These are phyloP conservation scores for Auanema freiburgensis DNA, from an alignment of 2,888 invertebrate genomes.

Conservation along the genomic window DNA sequence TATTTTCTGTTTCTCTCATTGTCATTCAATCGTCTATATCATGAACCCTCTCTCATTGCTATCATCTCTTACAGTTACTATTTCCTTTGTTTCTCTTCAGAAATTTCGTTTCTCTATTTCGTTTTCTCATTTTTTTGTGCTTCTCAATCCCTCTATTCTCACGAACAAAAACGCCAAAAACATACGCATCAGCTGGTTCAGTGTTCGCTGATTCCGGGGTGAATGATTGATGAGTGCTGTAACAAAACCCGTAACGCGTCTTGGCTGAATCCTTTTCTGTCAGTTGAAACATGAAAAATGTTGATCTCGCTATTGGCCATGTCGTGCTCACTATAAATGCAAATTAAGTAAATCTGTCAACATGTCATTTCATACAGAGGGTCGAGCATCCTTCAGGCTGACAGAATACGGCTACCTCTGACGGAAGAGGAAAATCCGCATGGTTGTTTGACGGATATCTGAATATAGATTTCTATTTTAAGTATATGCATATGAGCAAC, in stretches of 20 bases:
- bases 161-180: conserved; percentile 7
- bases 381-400: conserved; percentile 94
- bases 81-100: background rate
- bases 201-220: conserved; percentile 19
- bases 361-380: conserved; percentile 71
- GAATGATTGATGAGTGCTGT: conserved; percentile 76
- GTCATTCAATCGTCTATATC: background rate
- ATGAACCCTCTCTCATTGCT: conserved; percentile 5
- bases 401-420: conserved; percentile 98
- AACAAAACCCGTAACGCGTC: conserved; percentile 90
- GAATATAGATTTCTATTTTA: conserved; percentile 81
- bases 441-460: conserved; percentile 70
- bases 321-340: conserved; percentile 12
- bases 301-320: conserved; percentile 4
- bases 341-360: background rate
- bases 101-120: background rate
- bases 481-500: conserved; percentile 1
- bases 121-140: background rate
- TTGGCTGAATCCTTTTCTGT: conserved; percentile 98
- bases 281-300: conserved; percentile 83
- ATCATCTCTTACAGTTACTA: conserved; percentile 20
- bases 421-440: conserved; percentile 87
- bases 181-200: background rate
- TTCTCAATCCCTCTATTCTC: conserved; percentile 2
- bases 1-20: background rate